phyloP scores from a whole-genome alignment of 1,140 invertebrate genomes.

The Charaxes varanes region DNA sequence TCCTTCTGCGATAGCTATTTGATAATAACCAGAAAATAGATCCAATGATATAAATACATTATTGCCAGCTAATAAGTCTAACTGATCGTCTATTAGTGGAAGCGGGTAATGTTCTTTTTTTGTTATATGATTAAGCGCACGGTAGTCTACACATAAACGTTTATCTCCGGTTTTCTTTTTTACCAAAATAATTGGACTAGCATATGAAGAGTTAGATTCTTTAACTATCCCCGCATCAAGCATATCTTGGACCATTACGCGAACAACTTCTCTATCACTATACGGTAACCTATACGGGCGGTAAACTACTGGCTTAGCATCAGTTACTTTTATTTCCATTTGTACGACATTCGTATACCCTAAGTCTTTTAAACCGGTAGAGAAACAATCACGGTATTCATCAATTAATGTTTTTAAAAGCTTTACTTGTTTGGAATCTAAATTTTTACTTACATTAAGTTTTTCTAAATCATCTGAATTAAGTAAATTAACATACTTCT shows the following conservation, averaged over 20 bases:
- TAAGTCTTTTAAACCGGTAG: constrained; percentile 2
- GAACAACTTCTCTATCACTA: constrained; percentile 2
- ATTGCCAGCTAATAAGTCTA: constrained; percentile 5
- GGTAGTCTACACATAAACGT: constrained; percentile 15
- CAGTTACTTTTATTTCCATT: constrained; percentile 9
- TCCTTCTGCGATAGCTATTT: constrained; percentile 3
- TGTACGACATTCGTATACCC: constrained; percentile 1
- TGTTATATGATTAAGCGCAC: constrained; percentile 12
- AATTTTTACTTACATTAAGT: constrained; percentile 1
- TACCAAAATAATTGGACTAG: constrained; percentile 13
- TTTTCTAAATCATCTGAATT: no score
- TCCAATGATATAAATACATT: constrained; percentile 1
- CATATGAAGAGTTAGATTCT: constrained; percentile 13
- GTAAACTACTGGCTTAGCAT: constrained; percentile 6
- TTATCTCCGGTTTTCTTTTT: constrained; percentile 17
- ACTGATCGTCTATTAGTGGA: constrained; percentile 7
- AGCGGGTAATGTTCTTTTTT: constrained; percentile 11
- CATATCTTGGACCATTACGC: constrained; percentile 13
- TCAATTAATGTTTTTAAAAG: not conserved
- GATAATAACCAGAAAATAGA: constrained; percentile 9
- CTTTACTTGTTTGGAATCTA: constrained; percentile 4
- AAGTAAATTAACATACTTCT: no score
- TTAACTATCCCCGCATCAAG: constrained; percentile 3
- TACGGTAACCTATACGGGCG: constrained; percentile 9
- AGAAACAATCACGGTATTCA: constrained; percentile 11